Percentiles rank a stretch among this genome's conserved stretches.
phyloP scores from a whole-genome alignment of 2,113 vertebrate genomes.

The Melierax canorus region DNA sequence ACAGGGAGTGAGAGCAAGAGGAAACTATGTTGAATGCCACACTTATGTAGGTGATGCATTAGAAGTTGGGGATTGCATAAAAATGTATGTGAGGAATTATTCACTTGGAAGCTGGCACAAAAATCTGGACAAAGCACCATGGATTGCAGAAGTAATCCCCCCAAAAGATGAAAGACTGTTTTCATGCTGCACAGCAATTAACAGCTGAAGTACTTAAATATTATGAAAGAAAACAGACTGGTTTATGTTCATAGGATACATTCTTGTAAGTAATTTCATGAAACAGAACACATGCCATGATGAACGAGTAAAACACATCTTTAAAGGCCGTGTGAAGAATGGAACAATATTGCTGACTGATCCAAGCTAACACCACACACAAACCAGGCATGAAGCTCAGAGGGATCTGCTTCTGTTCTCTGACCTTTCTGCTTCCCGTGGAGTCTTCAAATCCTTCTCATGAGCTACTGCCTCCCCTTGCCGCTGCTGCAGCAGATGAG shows the following conservation, averaged over 20 bases:
- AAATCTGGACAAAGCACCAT: neutral
- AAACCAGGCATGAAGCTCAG: slow-evolving; percentile 54
- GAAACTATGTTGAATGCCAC: neutral
- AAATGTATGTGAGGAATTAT: neutral
- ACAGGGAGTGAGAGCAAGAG: neutral
- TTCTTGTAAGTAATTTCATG: slow-evolving; percentile 4
- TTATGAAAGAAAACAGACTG: neutral
- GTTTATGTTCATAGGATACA: neutral
- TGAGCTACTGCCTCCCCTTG: neutral
- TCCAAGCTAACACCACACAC: slow-evolving; percentile 11
- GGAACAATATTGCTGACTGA: neutral
- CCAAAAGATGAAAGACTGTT: slow-evolving; percentile 12
- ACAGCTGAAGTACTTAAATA: neutral
- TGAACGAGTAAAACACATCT: neutral
- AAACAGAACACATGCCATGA: slow-evolving; percentile 15
- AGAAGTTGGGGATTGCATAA: neutral
- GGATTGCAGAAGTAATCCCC: neutral
- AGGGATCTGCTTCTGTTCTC: slow-evolving; percentile 2
- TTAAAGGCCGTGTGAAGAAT: neutral
- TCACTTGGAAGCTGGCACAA: neutral
- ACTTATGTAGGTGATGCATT: neutral
- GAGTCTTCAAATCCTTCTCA: slow-evolving; percentile 15
- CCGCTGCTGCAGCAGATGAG: slow-evolving; percentile 11
- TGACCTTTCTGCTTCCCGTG: neutral
- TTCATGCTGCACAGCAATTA: slow-evolving; percentile 49